These are phyloP conservation scores for Ctena decussata DNA, from an alignment of 2,888 invertebrate genomes.

Conservation along the genomic window DNA sequence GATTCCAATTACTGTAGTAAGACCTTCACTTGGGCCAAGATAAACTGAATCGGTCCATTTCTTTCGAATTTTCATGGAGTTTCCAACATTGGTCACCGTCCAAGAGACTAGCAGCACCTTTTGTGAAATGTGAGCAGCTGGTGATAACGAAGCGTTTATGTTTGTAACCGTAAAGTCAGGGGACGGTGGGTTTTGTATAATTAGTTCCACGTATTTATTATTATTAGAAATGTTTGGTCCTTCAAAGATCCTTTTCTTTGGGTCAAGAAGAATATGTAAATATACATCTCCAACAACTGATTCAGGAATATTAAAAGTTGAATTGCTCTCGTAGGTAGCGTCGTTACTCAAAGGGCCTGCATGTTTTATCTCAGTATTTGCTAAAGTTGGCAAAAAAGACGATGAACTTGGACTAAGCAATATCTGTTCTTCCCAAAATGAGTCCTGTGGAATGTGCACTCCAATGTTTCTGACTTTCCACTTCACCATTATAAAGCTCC, in stretches of 20 bases:
- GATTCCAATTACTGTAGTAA: neutral
- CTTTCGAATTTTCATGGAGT: constrained; percentile 6
- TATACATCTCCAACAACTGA: constrained; percentile 8
- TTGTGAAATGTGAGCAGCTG: neutral
- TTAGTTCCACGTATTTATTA: neutral
- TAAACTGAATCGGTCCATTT: constrained; percentile 24
- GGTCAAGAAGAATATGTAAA: neutral
- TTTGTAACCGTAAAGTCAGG: constrained; percentile 16
- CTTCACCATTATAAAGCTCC: neutral
- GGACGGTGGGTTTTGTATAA: constrained; percentile 20
- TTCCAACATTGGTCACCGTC: constrained; percentile 41
- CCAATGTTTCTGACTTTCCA: neutral
- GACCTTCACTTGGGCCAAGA: neutral
- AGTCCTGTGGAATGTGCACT: neutral
- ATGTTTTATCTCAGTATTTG: neutral
- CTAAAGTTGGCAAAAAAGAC: neutral
- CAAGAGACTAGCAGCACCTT: constrained; percentile 4
- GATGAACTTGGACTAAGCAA: neutral
- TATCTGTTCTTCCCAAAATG: neutral
- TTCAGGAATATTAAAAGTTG: constrained; percentile 5
- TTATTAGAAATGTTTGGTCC: constrained; percentile 25
- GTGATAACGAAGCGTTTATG: neutral
- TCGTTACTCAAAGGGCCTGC: neutral
- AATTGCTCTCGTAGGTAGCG: neutral
- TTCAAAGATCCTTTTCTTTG: constrained; percentile 19